A percentile compares a stretch with the other conserved stretches of the same genome.
These are phyloP conservation scores for Sebastes vulpes DNA, from an alignment of 2,797 vertebrate species.

Conservation along the genomic window DNA sequence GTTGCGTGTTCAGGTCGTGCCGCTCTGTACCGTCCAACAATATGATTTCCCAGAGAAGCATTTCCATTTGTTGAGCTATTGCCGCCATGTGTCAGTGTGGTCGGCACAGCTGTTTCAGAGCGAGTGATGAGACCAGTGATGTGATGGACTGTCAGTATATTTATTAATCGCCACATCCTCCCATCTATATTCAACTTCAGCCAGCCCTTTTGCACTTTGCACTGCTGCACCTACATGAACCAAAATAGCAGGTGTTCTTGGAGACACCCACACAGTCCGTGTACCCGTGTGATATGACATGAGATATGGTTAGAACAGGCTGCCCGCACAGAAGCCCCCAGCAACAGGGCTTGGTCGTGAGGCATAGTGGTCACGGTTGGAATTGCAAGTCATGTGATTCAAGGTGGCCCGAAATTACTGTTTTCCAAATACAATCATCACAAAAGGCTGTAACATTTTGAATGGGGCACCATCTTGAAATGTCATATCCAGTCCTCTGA, in stretches of 20 bases:
- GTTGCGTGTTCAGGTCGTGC: background rate
- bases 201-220: background rate
- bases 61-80: background rate
- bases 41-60: background rate
- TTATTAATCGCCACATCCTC: background rate
- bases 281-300: background rate
- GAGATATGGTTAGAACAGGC: background rate
- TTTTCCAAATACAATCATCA: background rate
- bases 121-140: background rate
- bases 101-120: background rate
- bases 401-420: fast-evolving
- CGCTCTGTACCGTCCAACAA: background rate
- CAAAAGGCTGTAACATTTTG: fast-evolving
- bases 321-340: background rate
- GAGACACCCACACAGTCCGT: background rate
- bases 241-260: background rate
- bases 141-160: background rate
- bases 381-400: background rate
- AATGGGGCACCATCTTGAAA: background rate
- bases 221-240: background rate
- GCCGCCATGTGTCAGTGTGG: background rate
- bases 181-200: background rate
- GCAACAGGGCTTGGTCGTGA: background rate
- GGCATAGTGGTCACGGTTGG: background rate
- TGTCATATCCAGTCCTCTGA: background rate